These are phyloP conservation scores for Platorchestia sp. DNA, from an alignment of 1,140 invertebrate species.

Conservation along the genomic window DNA sequence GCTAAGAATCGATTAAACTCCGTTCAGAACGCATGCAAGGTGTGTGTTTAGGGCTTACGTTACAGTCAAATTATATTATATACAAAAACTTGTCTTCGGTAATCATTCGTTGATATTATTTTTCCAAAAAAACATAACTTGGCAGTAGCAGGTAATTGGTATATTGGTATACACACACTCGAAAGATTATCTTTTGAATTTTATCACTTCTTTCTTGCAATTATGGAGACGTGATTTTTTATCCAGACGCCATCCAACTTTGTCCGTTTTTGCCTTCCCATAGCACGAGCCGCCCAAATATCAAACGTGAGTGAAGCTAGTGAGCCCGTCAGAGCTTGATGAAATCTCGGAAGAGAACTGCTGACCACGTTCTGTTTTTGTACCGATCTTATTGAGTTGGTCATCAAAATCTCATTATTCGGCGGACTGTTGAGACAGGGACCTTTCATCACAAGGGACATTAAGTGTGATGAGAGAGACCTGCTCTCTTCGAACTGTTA, in stretches of 20 bases:
- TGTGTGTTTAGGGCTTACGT: too few relatives aligned
- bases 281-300: background rate
- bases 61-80: too few relatives aligned
- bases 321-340: background rate
- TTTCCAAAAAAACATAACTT: too few relatives aligned
- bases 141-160: too few relatives aligned
- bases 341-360: background rate
- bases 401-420: slow-evolving; percentile 10
- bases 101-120: too few relatives aligned
- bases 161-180: too few relatives aligned
- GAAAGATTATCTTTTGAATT: background rate
- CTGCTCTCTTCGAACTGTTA: background rate
- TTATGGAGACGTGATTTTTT: background rate
- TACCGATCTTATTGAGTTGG: background rate
- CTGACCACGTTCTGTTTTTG: slow-evolving; percentile 4
- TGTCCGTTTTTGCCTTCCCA: background rate
- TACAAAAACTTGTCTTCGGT: too few relatives aligned
- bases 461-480: background rate
- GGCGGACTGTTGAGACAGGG: background rate
- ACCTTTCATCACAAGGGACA: background rate
- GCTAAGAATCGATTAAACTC: too few relatives aligned
- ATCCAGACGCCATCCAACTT: background rate
- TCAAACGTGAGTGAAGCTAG: background rate
- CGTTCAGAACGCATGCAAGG: too few relatives aligned
- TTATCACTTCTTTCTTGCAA: background rate